Evolutionary conservation across 2,797 vertebrate genomes (phyloP).

Genomic region (Ptychadena robeensis): DNA sequence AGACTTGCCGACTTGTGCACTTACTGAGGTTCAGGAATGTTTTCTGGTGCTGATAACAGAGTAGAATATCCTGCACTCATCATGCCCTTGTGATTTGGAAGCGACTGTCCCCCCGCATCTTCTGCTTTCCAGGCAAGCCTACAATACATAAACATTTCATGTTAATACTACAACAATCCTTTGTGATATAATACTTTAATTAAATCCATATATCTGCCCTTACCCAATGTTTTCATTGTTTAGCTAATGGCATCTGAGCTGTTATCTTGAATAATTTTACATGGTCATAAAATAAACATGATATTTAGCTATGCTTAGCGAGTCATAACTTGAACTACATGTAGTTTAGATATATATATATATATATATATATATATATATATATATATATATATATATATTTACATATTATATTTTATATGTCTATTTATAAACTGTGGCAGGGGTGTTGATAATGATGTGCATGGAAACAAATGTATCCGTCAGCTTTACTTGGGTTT

Average conservation of each 20-base stretch:
- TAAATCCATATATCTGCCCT: slow-evolving; percentile 43
- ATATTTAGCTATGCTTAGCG: slow-evolving; percentile 29
- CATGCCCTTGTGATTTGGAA: slow-evolving; percentile 24
- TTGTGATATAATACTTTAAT: slow-evolving; percentile 50
- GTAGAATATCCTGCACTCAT: slow-evolving; percentile 17
- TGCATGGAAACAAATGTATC: slow-evolving; percentile 52
- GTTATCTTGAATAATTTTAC: slow-evolving; percentile 30
- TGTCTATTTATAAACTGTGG: slow-evolving; percentile 46
- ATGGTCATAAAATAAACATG: slow-evolving; percentile 44
- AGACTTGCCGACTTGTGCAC: neutral
- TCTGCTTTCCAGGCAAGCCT: neutral
- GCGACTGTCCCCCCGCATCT: neutral
- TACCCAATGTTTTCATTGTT: neutral
- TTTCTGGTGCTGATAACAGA: slow-evolving; percentile 14
- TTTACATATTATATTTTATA: neutral
- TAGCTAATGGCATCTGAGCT: slow-evolving; percentile 31
- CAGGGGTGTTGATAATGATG: slow-evolving; percentile 40
- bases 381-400: neutral
- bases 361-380: too few species aligned
- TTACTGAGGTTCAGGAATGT: slow-evolving; percentile 27
- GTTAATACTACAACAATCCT: slow-evolving; percentile 17
- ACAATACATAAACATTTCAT: slow-evolving; percentile 35
- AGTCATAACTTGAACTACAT: slow-evolving; percentile 19
- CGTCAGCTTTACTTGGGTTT: slow-evolving; percentile 40
- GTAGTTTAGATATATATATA: neutral